Evolutionary conservation across 64 coral and sea anemone species (phyloP).

Genomic region (Stichodactyla helianthus): DNA sequence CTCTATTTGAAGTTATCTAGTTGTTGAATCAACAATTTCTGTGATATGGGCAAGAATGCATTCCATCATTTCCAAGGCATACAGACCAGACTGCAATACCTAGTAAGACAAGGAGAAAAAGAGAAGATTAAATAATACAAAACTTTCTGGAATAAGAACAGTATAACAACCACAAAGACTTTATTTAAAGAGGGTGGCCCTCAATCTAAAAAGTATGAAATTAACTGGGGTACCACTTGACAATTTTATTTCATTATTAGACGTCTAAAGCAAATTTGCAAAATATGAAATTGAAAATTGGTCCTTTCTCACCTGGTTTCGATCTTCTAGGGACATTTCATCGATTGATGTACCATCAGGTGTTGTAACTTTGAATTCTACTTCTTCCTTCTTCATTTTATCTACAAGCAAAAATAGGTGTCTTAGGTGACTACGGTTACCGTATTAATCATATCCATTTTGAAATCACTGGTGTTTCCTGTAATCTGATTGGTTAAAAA

Average conservation of each 20-base stretch:
- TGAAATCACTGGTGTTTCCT: no score
- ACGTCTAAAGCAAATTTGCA: background rate
- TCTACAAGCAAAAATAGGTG: background rate
- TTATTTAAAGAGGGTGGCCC: no score
- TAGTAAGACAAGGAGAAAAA: background rate
- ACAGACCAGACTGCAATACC: slow-evolving; percentile 48
- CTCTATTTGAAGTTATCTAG: background rate
- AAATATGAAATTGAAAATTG: background rate
- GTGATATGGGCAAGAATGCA: slow-evolving; percentile 40
- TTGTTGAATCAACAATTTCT: slow-evolving; percentile 40
- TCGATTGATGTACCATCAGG: slow-evolving; percentile 37
- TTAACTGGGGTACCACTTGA: no score
- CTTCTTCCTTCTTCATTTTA: background rate
- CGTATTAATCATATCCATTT: no score
- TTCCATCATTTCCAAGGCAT: slow-evolving; percentile 63
- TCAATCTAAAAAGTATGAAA: no score
- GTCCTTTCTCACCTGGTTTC: slow-evolving; percentile 32
- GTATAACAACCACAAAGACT: no score
- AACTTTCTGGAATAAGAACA: background rate
- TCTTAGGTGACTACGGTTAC: no score
- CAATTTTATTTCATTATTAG: no score
- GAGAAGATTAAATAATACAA: background rate
- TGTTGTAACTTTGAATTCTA: slow-evolving; percentile 43
- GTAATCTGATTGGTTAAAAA: no score
- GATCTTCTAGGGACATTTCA: slow-evolving; percentile 24